Evolutionary conservation across 2,888 invertebrate species (phyloP).

Genomic region (Rhingia rostrata): DNA sequence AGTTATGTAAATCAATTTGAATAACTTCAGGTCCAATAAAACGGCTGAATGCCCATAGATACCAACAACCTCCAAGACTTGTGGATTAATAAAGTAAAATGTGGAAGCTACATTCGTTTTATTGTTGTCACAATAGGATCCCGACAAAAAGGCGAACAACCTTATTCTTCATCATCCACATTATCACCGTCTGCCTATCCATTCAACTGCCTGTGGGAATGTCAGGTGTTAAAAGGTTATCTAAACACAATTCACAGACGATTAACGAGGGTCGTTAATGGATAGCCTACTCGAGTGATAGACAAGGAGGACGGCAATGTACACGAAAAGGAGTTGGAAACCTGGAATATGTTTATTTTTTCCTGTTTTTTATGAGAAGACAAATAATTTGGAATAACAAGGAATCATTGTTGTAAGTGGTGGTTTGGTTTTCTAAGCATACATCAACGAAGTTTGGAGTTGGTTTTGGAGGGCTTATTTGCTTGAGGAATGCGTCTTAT

Average conservation of each 20-base stretch:
- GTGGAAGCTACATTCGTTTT: constrained; percentile 38
- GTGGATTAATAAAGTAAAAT: constrained; percentile 32
- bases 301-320: too few species aligned
- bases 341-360: too few species aligned
- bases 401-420: too few species aligned
- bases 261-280: constrained; percentile 39
- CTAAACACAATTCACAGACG: constrained; percentile 29
- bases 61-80: constrained; percentile 5
- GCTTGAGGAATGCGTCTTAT: too few species aligned
- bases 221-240: constrained; percentile 58
- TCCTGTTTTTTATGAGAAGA: too few species aligned
- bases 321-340: too few species aligned
- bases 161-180: not conserved
- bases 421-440: too few species aligned
- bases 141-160: not conserved
- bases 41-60: not conserved
- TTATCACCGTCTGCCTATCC: constrained; percentile 16
- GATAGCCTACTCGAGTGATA: not conserved
- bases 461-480: too few species aligned
- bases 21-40: too few species aligned
- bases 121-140: constrained; percentile 1
- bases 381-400: too few species aligned
- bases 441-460: too few species aligned
- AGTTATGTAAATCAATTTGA: too few species aligned
- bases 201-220: constrained; percentile 31